Evolutionary conservation across 2,888 invertebrate genomes (phyloP).

Genomic region (Calameuta filiformis): DNA sequence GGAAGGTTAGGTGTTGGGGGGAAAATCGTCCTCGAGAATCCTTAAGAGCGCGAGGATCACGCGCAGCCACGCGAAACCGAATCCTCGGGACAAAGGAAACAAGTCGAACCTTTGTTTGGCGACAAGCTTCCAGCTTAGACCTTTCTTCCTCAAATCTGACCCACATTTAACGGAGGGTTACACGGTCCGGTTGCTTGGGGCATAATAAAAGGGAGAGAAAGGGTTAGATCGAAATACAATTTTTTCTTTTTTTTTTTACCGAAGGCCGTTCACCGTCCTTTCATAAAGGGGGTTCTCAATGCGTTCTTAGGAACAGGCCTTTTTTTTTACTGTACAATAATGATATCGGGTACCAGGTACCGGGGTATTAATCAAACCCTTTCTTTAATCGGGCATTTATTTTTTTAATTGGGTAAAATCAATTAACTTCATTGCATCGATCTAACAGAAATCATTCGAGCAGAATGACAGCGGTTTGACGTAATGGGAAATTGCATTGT

Average conservation of each 20-base stretch:
- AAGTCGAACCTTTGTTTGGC: not conserved
- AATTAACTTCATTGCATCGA: not conserved
- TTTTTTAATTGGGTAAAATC: not conserved
- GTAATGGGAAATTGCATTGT: not conserved
- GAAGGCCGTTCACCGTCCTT: not conserved
- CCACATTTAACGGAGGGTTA: conserved; percentile 37
- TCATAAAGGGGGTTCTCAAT: not conserved
- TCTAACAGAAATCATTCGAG: not conserved
- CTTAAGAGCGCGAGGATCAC: not conserved
- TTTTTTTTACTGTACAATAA: too few relatives aligned
- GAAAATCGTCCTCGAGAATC: not conserved
- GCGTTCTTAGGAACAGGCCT: not conserved
- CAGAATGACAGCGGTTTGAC: not conserved
- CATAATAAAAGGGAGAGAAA: not conserved
- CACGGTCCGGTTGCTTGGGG: not conserved
- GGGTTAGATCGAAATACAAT: conserved; percentile 1
- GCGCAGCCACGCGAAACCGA: not conserved
- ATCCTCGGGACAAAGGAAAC: not conserved
- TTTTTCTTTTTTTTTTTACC: not conserved
- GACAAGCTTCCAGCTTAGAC: not conserved
- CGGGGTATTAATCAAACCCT: not conserved
- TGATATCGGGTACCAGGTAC: not conserved
- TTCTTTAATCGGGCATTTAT: not conserved
- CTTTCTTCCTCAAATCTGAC: conserved; percentile 31
- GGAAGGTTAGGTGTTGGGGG: not conserved